phyloP scores from a whole-genome alignment of 2,888 invertebrate genomes.

The Diarsia mendica region DNA sequence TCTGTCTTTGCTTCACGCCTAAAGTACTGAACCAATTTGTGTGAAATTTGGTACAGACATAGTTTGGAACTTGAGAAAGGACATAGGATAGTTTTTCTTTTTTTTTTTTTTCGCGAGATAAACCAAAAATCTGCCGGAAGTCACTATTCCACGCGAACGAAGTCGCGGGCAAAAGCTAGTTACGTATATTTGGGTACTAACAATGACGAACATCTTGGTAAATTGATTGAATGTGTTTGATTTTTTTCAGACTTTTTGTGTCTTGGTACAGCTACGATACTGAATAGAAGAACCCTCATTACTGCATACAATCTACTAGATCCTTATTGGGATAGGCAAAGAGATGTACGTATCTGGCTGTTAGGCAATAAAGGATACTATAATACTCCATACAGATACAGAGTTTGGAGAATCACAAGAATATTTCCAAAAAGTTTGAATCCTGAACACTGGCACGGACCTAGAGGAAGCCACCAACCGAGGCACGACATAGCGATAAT shows the following conservation, averaged over 20 bases:
- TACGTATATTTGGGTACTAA: too few species aligned
- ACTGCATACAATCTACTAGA: constrained; percentile 75
- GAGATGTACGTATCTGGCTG: constrained; percentile 76
- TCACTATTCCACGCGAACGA: too few species aligned
- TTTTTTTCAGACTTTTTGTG: constrained; percentile 71
- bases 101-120: too few species aligned
- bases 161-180: too few species aligned
- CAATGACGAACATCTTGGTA: not conserved
- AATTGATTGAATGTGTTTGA: not conserved
- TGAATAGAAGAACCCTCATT: constrained; percentile 74
- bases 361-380: constrained; percentile 70
- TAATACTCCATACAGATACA: constrained; percentile 74
- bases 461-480: constrained; percentile 73
- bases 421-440: constrained; percentile 74
- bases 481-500: constrained; percentile 77
- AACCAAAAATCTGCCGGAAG: too few species aligned
- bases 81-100: too few species aligned
- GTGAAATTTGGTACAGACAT: too few species aligned
- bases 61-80: too few species aligned
- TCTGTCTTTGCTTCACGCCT: too few species aligned
- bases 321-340: constrained; percentile 68
- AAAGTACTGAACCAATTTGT: too few species aligned
- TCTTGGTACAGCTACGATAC: constrained; percentile 70
- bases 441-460: constrained; percentile 80
- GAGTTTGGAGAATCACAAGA: constrained; percentile 74